Evolutionary conservation across 2,113 vertebrate genomes (phyloP), one percentile per base, ranked within the genome.

Genomic region (Corythornis vintsioides): DNA sequence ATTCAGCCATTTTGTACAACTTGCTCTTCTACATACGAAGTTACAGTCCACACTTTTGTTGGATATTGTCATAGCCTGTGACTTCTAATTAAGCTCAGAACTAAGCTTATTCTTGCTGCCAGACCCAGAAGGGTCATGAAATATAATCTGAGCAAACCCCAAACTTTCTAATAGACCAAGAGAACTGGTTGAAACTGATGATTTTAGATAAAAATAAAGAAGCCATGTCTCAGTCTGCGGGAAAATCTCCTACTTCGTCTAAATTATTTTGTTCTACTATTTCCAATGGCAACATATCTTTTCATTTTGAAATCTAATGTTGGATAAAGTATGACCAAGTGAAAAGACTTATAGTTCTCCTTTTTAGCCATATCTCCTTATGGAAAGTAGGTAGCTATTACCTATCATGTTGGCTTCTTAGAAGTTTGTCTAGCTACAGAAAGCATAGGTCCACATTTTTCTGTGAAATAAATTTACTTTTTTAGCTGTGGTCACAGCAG

Each of bases 21-120:
- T 86, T 84, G 72, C 19, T 94, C 57, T 78, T 91, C 85, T 83
- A 92, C 74, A 33, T 89, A 86, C 40, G 94, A 93, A 89, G 76
- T 89, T 91, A 83, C 47, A 74, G 21, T 85, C 75, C 55, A 19
- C 66, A 55, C 71, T 94, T 92, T 92, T 83, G 60, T 74, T 80
- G 76, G 73, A 74, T 88, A 71, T 65, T 86, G 77, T 92, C 82
- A 67, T 83, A 92, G 52, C 64, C 76, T 83, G 50, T 11, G n/a
- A 86, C 19, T 56, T 82, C 63, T 53, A 67, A 65, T 57, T 74
- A 92, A 70, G 56, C 79, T 95, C 90, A 91, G 83, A 79, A 40
- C 50, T 87, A 1, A 67, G 47, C 57, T 52, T 76, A 74, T 10
- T 91, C 61, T 95, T 89, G 67, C 33, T 76, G 48, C 33, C 10